phyloP scores from a whole-genome alignment of 2,113 vertebrate genomes.

The Gallinago paraguaiae region DNA sequence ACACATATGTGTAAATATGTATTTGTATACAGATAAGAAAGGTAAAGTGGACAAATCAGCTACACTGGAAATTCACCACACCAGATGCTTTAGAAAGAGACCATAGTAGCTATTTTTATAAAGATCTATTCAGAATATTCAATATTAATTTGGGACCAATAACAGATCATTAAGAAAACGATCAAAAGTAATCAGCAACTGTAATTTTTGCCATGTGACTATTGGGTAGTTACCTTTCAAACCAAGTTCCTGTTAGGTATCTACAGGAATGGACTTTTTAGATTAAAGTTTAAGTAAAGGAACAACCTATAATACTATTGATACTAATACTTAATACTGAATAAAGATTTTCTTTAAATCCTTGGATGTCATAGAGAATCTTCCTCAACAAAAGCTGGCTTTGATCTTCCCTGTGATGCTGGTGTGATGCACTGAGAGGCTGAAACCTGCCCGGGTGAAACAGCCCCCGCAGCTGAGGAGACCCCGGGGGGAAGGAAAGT shows the following conservation, averaged over 20 bases:
- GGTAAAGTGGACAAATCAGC: neutral
- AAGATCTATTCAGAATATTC: neutral
- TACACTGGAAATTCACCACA: neutral
- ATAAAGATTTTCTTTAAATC: accelerated
- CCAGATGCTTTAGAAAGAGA: neutral
- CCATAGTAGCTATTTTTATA: neutral
- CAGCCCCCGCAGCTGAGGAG: neutral
- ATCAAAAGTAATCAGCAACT: neutral
- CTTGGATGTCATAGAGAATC: neutral
- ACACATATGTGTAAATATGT: accelerated
- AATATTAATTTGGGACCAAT: neutral
- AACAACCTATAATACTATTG: neutral
- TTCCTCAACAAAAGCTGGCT: neutral
- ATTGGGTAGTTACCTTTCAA: neutral
- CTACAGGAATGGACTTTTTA: neutral
- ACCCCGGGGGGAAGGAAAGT: neutral
- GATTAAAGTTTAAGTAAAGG: neutral
- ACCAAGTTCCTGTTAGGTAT: neutral
- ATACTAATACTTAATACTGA: neutral
- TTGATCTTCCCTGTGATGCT: neutral
- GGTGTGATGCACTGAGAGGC: neutral
- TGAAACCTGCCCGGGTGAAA: neutral
- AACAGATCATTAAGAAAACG: neutral
- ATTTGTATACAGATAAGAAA: neutral
- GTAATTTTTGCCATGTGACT: neutral